Percentiles rank a stretch among this genome's conserved stretches.
Conservation (phyloP, 2,113 vertebrate genomes). For the Microcebus lehilahytsara region DNA sequence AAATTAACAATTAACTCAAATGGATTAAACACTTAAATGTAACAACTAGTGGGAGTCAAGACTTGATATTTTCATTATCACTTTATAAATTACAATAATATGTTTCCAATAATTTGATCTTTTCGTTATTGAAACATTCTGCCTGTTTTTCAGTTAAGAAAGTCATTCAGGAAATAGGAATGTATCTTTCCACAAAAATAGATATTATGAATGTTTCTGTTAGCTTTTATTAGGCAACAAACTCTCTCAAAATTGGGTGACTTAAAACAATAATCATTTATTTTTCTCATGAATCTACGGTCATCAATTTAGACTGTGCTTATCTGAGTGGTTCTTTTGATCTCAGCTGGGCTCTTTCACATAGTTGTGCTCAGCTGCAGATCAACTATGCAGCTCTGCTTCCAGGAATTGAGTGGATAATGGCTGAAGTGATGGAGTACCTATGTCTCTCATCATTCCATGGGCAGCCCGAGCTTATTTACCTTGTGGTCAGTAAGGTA, state of each 20-base stretch:
- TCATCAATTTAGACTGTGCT: background rate
- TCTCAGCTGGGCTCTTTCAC: background rate
- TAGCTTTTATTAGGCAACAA: background rate
- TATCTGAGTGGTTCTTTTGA: background rate
- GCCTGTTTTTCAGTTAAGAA: background rate
- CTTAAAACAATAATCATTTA: background rate
- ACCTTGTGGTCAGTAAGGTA: too few species aligned
- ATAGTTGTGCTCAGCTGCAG: background rate
- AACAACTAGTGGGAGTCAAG: background rate
- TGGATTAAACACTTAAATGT: too few species aligned
- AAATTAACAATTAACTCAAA: too few species aligned
- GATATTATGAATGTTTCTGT: background rate
- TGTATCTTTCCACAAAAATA: background rate
- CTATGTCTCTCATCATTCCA: background rate
- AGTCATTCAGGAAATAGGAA: background rate
- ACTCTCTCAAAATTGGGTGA: background rate
- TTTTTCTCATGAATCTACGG: background rate
- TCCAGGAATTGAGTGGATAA: too few species aligned
- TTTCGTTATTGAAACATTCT: background rate
- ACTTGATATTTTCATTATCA: background rate
- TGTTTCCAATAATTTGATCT: background rate
- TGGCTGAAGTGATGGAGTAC: background rate
- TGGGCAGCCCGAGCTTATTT: background rate
- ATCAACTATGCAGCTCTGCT: background rate
- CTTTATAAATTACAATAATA: background rate